Conservation (phyloP, 2,888 invertebrate species). For the Zootermopsis nevadensis region DNA sequence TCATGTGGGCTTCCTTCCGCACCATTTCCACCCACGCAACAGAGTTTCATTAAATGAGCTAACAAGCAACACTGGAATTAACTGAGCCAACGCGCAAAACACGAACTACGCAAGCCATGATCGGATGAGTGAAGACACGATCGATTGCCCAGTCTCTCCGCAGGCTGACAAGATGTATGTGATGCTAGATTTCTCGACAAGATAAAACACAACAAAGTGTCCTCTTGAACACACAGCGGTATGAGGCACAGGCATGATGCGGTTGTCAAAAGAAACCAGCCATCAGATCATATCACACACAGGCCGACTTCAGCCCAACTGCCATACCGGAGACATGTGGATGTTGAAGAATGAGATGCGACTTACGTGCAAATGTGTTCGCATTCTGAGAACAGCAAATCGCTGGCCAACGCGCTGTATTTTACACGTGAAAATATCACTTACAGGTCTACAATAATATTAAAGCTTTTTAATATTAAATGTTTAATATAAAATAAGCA, state of each 20-base stretch:
- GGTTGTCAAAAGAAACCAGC: not conserved
- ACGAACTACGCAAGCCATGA: not conserved
- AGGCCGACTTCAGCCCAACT: no score
- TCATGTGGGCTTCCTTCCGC: no score
- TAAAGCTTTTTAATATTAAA: no score
- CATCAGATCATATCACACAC: not conserved
- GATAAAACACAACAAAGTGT: slow-evolving; percentile 28
- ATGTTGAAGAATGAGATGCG: not conserved
- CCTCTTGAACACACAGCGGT: not conserved
- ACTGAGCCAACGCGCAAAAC: no score
- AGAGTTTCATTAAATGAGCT: no score
- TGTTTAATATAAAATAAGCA: no score
- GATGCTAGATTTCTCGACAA: slow-evolving; percentile 18
- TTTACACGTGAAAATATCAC: no score
- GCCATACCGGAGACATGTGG: no score
- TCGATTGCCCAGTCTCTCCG: not conserved
- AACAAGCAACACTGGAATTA: no score
- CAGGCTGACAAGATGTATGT: slow-evolving; percentile 3
- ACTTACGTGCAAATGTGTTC: not conserved
- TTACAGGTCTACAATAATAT: no score
- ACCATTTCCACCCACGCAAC: no score
- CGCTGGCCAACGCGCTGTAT: no score
- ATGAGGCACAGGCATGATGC: not conserved
- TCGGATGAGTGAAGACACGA: not conserved
- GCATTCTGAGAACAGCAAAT: not conserved